These are phyloP conservation scores for Orussus abietinus DNA, from an alignment of 1,140 invertebrate species.

Conservation along the genomic window DNA sequence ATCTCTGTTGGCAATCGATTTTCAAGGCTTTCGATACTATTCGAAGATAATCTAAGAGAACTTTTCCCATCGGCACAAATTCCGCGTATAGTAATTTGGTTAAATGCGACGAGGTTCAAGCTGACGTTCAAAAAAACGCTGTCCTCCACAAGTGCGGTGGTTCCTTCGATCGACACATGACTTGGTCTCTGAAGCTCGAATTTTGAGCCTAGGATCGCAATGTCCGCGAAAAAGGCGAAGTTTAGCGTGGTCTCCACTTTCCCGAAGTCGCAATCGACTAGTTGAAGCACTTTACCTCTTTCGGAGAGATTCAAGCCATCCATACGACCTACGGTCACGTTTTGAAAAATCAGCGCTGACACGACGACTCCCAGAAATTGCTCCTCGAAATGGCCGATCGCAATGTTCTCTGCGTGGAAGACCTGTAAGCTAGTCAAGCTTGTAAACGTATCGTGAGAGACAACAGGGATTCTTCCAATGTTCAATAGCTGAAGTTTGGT, in stretches of 20 bases:
- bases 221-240: constrained; percentile 23
- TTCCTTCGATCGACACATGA: constrained; percentile 24
- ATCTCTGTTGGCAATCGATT: constrained; percentile 35
- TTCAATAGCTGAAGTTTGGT: constrained; percentile 22
- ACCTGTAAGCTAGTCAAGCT: constrained; percentile 19
- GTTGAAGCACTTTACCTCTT: constrained; percentile 18
- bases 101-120: constrained; percentile 23
- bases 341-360: constrained; percentile 23
- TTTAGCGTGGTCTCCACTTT: constrained; percentile 24
- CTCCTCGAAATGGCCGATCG: constrained; percentile 29
- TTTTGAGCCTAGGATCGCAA: constrained; percentile 28
- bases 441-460: constrained; percentile 23
- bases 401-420: constrained; percentile 24
- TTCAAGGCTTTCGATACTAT: constrained; percentile 20
- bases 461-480: constrained; percentile 28
- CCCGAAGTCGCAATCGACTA: constrained; percentile 22
- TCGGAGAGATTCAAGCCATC: constrained; percentile 23
- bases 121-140: constrained; percentile 30
- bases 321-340: constrained; percentile 29
- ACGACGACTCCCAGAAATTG: constrained; percentile 23
- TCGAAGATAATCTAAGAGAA: constrained; percentile 27
- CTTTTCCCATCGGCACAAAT: constrained; percentile 36
- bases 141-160: constrained; percentile 15
- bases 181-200: constrained; percentile 28
- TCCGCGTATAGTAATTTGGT: constrained; percentile 19